These are phyloP conservation scores for Pleuronectes platessa DNA, from an alignment of 2,113 vertebrate species.

Conservation along the genomic window DNA sequence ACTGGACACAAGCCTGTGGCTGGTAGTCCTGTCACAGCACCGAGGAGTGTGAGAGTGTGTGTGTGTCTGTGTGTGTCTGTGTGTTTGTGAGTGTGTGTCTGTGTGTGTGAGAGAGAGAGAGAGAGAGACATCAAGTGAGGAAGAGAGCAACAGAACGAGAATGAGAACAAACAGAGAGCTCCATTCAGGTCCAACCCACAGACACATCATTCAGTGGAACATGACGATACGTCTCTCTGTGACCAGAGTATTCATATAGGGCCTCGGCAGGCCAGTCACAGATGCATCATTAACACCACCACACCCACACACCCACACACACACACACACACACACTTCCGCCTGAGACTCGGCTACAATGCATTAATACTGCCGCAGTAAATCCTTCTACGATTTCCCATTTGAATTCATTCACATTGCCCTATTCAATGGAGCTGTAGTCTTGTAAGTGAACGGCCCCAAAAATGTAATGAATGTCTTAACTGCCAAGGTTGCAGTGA, in stretches of 20 bases:
- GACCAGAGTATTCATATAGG: slow-evolving; percentile 66
- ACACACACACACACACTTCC: slow-evolving; percentile 61
- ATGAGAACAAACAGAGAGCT: slow-evolving; percentile 74
- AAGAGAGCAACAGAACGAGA: slow-evolving; percentile 59
- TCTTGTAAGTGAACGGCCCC: slow-evolving; percentile 20
- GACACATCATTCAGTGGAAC: slow-evolving; percentile 79
- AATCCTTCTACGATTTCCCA: slow-evolving; percentile 35
- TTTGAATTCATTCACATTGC: slow-evolving; percentile 54
- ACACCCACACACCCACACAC: slow-evolving; percentile 3
- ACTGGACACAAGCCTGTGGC: slow-evolving; percentile 67
- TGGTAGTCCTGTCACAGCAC: slow-evolving; percentile 72
- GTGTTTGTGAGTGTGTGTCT: slow-evolving; percentile 15
- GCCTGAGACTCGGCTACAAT: slow-evolving; percentile 38
- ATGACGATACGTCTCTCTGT: slow-evolving; percentile 71
- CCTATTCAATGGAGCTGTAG: slow-evolving; percentile 16
- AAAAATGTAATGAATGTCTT: slow-evolving; percentile 61
- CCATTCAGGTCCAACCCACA: slow-evolving; percentile 78
- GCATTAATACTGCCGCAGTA: slow-evolving; percentile 55
- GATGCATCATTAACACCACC: slow-evolving; percentile 69
- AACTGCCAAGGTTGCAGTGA: slow-evolving; percentile 55
- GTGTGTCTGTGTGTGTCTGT: slow-evolving; percentile 6
- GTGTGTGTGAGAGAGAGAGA: slow-evolving; percentile 16
- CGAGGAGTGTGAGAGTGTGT: slow-evolving; percentile 51
- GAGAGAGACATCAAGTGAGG: slow-evolving; percentile 44
- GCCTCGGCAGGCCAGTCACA: slow-evolving; percentile 61